Evolutionary conservation across 2,113 vertebrate species (phyloP), one percentile per base, ranked within the genome.

Genomic region (Eulacestoma nigropectus): DNA sequence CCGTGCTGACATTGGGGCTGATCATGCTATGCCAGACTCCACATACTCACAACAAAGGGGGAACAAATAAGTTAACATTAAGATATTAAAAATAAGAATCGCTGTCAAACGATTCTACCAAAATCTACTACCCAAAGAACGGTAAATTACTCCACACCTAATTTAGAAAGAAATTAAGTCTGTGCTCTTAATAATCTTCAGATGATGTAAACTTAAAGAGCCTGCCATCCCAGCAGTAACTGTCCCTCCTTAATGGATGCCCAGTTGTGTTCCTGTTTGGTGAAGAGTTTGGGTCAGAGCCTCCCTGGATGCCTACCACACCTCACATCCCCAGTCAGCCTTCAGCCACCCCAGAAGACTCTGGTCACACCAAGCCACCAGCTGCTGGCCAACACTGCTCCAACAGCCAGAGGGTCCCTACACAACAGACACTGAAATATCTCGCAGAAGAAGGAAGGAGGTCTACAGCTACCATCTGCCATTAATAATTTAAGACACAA

Each of bases 1-100:
- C 49, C 25, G 39, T 16, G 6, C 7, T 8, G 32, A 55, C 83
- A 56, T 7, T 1, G 0, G 0, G 17, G 16, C 15, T 25, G 12
- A 35, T 2, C 2, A 2, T 50, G 37, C 53, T 50, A 47, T 2
- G 0, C 14, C 13, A 32, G n/a, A 26, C 22, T 75, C 16, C 10
- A 35, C 2, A 0, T 7, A 52, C 14, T 41, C 49, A 76, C 1
- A 49, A 27, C 5, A 46, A 39, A 46, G 5, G 2, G 2, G 3
- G 4, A 10, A 57, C 21, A 85, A 79, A 30, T 78, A 88, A 17
- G 9, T 22, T 30, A 62, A 10, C 25, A 50, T 8, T 3, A 5
- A 29, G 52, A 33, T 37, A 35, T 2, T 65, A 21, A 62, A 85
- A 65, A 6, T 9, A 60, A 35, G 25, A 82, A 29, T 22, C 35